A percentile compares a stretch with the other conserved stretches of the same genome.
Conservation (phyloP, 2,797 vertebrate genomes). For the Gila robusta region DNA sequence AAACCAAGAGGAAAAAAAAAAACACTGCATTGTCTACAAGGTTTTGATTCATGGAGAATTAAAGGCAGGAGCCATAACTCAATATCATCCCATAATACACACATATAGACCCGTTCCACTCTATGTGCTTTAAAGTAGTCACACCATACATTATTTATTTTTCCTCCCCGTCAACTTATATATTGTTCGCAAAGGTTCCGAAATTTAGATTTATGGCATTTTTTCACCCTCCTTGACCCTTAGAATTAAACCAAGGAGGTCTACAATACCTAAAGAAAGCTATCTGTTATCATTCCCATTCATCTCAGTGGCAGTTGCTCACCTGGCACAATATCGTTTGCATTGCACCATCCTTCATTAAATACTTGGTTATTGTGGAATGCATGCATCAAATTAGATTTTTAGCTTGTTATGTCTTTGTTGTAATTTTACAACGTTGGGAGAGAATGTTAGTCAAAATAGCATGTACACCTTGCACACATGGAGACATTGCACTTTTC, state of each 20-base stretch:
- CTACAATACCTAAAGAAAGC: neutral
- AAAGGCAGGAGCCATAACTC: conserved; percentile 16
- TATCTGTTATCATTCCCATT: neutral
- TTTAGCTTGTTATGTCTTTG: too few relatives aligned
- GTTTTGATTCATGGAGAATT: conserved; percentile 37
- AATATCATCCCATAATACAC: conserved; percentile 31
- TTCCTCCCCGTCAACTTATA: neutral
- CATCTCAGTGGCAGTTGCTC: neutral
- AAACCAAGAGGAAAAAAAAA: conserved; percentile 22
- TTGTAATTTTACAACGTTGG: too few relatives aligned
- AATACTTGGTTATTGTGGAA: too few relatives aligned
- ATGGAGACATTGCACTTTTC: too few relatives aligned
- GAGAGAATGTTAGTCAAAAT: too few relatives aligned
- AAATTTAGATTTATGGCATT: conserved; percentile 15
- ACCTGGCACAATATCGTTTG: neutral
- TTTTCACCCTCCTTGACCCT: conserved; percentile 7
- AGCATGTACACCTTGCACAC: too few relatives aligned
- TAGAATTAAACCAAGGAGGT: neutral
- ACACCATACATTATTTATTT: conserved; percentile 3
- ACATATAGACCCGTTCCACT: conserved; percentile 9
- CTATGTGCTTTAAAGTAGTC: neutral
- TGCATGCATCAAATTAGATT: too few relatives aligned
- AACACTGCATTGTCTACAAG: conserved; percentile 31
- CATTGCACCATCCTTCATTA: neutral
- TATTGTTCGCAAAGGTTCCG: neutral